A percentile compares a stretch with the other conserved stretches of the same genome.
These are phyloP conservation scores for Microcebus ravelobensis DNA, from an alignment of 2,113 vertebrate genomes.

Conservation along the genomic window DNA sequence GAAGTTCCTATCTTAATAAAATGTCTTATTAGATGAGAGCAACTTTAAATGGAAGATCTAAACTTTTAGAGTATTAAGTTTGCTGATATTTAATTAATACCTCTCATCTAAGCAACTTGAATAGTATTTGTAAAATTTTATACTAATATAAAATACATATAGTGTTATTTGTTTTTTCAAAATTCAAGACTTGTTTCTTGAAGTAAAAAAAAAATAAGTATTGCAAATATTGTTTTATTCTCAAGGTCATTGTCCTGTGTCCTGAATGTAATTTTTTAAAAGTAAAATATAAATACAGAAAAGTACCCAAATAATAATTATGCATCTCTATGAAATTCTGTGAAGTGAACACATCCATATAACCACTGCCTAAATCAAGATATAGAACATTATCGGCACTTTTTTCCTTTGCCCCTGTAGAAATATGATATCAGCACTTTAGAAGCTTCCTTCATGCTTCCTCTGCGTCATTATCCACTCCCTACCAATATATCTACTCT, in stretches of 20 bases:
- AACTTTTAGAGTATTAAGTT: not conserved
- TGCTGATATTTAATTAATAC: not conserved
- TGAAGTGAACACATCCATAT: not conserved
- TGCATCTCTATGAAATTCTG: not conserved
- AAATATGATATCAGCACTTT: not conserved
- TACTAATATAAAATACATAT: not conserved
- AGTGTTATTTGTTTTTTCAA: not conserved
- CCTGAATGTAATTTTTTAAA: not conserved
- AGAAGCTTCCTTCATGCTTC: not conserved
- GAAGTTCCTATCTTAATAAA: not conserved
- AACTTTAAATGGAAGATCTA: not conserved
- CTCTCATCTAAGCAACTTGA: not conserved
- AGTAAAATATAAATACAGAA: slow-evolving; percentile 17
- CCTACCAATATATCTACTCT: not conserved
- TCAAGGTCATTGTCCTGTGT: not conserved
- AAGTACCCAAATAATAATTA: not conserved
- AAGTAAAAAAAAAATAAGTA: not conserved
- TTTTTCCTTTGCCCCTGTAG: too few species aligned
- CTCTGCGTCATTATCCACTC: not conserved
- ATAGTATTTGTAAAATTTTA: not conserved
- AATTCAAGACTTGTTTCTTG: not conserved
- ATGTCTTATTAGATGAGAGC: not conserved
- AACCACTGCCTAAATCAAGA: not conserved
- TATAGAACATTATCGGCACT: not conserved
- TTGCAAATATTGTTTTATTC: not conserved